These are phyloP conservation scores for Lepidocyrtoides sp. DNA, from an alignment of 2,888 invertebrate genomes.

Conservation along the genomic window DNA sequence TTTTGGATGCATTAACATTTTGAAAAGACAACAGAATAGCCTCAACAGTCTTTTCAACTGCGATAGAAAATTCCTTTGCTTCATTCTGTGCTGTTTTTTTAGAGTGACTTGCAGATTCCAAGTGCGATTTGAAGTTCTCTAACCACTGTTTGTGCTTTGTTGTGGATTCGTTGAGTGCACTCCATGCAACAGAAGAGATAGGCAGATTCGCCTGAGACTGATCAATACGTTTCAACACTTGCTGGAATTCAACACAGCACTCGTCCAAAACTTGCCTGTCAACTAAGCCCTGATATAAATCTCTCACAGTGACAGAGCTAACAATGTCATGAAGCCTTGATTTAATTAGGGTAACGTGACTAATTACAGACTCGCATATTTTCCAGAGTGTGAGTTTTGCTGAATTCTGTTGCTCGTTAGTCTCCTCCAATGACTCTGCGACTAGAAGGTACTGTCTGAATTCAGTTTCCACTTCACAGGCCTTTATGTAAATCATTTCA, in stretches of 20 bases:
- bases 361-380: constrained; percentile 22
- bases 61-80: background rate
- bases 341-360: constrained; percentile 41
- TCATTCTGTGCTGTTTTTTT: background rate
- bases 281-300: constrained; percentile 13
- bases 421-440: constrained; percentile 70
- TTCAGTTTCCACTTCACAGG: constrained; percentile 75
- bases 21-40: constrained; percentile 77
- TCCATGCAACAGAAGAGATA: constrained; percentile 30
- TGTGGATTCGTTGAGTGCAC: constrained; percentile 40
- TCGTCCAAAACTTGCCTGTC: background rate
- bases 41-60: constrained; percentile 63
- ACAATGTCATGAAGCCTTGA: constrained; percentile 52
- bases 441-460: constrained; percentile 78
- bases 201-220: background rate
- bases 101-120: background rate
- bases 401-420: background rate
- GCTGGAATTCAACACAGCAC: background rate
- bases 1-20: constrained; percentile 86
- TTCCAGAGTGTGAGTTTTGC: background rate
- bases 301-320: constrained; percentile 1
- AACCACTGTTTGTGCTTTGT: constrained; percentile 15
- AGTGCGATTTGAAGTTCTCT: background rate
- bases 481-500: constrained; percentile 67
- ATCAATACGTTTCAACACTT: background rate